A percentile compares a stretch with the other conserved stretches of the same genome.
phyloP scores from a whole-genome alignment of 2,888 invertebrate genomes.

The Spatulosminthurus flaviceps region DNA sequence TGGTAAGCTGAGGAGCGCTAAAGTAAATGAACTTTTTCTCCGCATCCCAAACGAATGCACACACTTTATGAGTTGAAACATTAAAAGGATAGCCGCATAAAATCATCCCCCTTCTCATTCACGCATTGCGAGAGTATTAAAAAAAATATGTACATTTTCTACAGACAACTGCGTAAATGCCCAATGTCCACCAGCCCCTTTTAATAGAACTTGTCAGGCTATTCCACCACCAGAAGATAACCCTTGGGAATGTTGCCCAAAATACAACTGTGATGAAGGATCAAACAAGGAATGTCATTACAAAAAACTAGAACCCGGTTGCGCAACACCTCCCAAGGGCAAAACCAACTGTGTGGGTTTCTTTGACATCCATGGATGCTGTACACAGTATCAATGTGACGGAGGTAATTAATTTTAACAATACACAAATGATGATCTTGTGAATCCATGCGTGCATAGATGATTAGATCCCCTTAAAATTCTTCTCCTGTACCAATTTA shows the following conservation, averaged over 20 bases:
- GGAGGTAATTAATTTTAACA: slow-evolving; percentile 50
- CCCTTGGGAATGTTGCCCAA: slow-evolving; percentile 57
- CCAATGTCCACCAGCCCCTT: slow-evolving; percentile 58
- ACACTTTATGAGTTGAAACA: too few species aligned
- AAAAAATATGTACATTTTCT: slow-evolving; percentile 6
- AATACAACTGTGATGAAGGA: slow-evolving; percentile 57
- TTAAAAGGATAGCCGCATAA: too few species aligned
- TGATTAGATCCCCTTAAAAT: too few species aligned
- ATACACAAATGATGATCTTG: background rate
- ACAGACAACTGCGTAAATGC: slow-evolving; percentile 55
- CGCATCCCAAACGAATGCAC: too few species aligned
- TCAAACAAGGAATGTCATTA: slow-evolving; percentile 50
- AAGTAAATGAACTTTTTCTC: background rate
- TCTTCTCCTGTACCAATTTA: too few species aligned
- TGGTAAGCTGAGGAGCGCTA: slow-evolving; percentile 23
- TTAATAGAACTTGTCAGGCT: slow-evolving; percentile 53
- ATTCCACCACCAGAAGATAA: slow-evolving; percentile 41
- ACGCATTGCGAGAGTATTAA: too few species aligned
- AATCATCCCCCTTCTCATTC: too few species aligned
- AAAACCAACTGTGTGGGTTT: slow-evolving; percentile 60
- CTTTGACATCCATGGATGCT: slow-evolving; percentile 59
- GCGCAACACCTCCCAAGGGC: slow-evolving; percentile 56
- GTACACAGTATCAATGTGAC: slow-evolving; percentile 61
- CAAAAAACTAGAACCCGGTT: slow-evolving; percentile 54
- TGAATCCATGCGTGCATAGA: too few species aligned